Conservation (phyloP, 2,113 vertebrate species). For the Microcebus griseorufus region DNA sequence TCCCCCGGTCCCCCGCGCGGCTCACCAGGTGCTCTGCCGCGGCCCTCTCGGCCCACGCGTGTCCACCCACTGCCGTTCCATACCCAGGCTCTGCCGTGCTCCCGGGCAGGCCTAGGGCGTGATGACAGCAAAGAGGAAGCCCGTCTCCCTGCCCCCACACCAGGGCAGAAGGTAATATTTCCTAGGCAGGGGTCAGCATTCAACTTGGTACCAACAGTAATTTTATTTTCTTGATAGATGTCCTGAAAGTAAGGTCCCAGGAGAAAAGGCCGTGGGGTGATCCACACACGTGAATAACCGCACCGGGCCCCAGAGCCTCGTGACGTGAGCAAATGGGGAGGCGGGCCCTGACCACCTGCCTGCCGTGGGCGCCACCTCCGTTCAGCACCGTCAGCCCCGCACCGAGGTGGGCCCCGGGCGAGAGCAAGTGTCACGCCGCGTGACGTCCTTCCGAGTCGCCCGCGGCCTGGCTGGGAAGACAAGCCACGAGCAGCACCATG, state of each 20-base stretch:
- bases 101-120: no score
- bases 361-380: no score
- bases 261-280: neutral
- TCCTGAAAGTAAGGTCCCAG: neutral
- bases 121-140: rapidly evolving
- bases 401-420: rapidly evolving
- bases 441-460: neutral
- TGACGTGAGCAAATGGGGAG: rapidly evolving
- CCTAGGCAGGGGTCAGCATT: neutral
- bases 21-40: rapidly evolving
- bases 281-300: no score
- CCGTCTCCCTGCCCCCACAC: neutral
- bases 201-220: neutral
- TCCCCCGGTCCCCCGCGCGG: neutral
- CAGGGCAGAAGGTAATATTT: neutral
- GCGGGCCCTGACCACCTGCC: no score
- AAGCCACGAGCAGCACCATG: neutral
- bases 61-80: no score
- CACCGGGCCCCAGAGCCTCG: no score
- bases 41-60: neutral
- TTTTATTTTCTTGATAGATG: neutral
- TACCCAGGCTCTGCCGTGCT: no score
- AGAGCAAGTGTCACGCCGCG: neutral
- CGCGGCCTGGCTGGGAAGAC: neutral
- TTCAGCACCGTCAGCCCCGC: rapidly evolving